Base-by-base conservation (phyloP, 2,888 invertebrate species). In the Herminia tarsipennalis region DNA sequence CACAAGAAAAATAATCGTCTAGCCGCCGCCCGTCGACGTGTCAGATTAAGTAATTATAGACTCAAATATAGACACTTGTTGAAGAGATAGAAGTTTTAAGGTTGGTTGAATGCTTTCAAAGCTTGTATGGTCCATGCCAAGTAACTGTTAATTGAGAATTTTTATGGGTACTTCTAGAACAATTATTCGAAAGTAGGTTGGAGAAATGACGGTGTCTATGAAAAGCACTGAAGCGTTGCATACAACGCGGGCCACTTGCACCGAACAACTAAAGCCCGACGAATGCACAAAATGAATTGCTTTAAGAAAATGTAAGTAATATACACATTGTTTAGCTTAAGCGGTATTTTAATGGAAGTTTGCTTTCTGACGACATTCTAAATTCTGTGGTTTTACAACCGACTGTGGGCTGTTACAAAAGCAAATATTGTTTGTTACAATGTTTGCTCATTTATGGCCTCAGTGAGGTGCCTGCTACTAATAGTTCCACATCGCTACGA, bases 391-490 rank as follows among this genome's bases (percentile, higher is more conserved):
- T 66, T 61, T 73, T 79, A 68, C 78, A 81, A 71, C 67, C 70
- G 70, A 59, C 62, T 69, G 75, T 59, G 52, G 76, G 72, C 69
- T 70, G 78, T 81, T 76, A 79, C 72, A 65, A 77, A 71, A 68
- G 77, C 73, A 82, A 83, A 85, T 77, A 83, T 58, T 60, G 66
- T 71, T 56, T 63, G 72, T 75, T 70, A 66, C 68, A 59, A 64
- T 86, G 78, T 88, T 88, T 86, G 74, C 69, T 62, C 67, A 60
- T 62, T 76, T 75, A 63, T 76, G 84, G 80, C 86, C 86, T 78
- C 82, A 73, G 75, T 83, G 74, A 70, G 75, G 73, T 76, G 77
- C 75, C 72, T 63, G 64, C 62, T 66, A 64, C 68, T 71, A 66
- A 65, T 64, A 66, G 67, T 59, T 45, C 43, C 56, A 66, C 47